Evolutionary conservation across 2,797 vertebrate species (phyloP), one percentile per base, ranked within the genome.

Genomic region (Parotocinclus haroldoi): DNA sequence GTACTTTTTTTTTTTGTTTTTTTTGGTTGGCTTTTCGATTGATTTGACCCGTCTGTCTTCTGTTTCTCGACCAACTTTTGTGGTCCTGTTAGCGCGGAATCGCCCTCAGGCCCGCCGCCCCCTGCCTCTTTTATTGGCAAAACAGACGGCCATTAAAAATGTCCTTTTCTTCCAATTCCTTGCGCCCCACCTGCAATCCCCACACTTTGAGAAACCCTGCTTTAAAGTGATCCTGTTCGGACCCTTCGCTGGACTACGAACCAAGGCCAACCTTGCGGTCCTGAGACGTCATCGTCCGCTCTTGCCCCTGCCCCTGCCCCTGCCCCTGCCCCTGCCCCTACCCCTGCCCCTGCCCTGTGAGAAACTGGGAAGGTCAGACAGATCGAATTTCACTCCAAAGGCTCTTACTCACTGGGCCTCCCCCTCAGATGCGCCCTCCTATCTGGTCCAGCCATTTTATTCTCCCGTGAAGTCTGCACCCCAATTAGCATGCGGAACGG

Each of bases 401-500:
- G 53, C 72, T 80, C 51, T 72, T 68, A 70, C 68, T 64, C 57
- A 79, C 69, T 59, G 61, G 74, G 65, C 71, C 71, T 53, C 63
- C 76, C 76, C 72, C 74, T 61, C 57, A 14, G 70, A 68, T 1
- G 40, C 37, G n/a, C n/a, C n/a, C n/a, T n/a, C n/a, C n/a, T n/a
- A n/a, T 46, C 11, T 66, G 55, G 58, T 62, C 55, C 53, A 55
- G 52, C 57, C 68, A 77, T 80, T 78, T 82, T 64, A 75, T 80
- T 80, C 80, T 49, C 66, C 59, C 16, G 61, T n/a, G 40, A 63
- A 66, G 45, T 68, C 68, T 51, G 36, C 59, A 72, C 69, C 66
- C 67, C 66, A 60, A 80, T 79, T 69, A 73, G 74, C 74, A 72
- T 52, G 63, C 68, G 68, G 56, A 70, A 78, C 72, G 71, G 66